These are phyloP conservation scores for Circaetus gallicus DNA, from an alignment of 2,113 vertebrate genomes.

Conservation along the genomic window DNA sequence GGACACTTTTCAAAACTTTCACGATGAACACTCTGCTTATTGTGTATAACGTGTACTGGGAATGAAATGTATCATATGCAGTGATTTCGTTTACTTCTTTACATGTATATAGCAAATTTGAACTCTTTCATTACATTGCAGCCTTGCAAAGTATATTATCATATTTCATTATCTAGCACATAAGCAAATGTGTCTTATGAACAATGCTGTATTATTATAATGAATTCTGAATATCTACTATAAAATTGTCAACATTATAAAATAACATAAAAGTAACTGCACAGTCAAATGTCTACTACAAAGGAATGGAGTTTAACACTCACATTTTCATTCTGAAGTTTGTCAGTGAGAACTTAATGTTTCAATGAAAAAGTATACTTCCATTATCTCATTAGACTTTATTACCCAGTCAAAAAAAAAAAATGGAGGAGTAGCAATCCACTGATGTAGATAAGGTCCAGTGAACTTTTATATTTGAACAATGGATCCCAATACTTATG, in stretches of 20 bases:
- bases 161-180: conserved; percentile 53
- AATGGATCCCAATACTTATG: neutral
- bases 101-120: conserved; percentile 15
- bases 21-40: neutral
- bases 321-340: conserved; percentile 13
- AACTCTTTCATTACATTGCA: conserved; percentile 2
- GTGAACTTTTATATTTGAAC: neutral
- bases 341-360: neutral
- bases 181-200: conserved; percentile 12
- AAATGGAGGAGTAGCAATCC: neutral
- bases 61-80: neutral
- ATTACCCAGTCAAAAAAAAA: neutral
- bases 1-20: neutral
- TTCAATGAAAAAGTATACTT: neutral
- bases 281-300: neutral
- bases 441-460: neutral
- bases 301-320: neutral
- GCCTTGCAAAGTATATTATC: conserved; percentile 17
- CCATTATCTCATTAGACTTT: neutral
- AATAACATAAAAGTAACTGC: conserved; percentile 24
- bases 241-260: conserved; percentile 34
- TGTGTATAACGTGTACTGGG: neutral
- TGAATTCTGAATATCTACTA: conserved; percentile 33
- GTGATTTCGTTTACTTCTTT: conserved; percentile 28
- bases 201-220: conserved; percentile 44